Evolutionary conservation across 53 echinoderm and acorn worm genomes (phyloP).

Genomic region (Luidia sarsii): DNA sequence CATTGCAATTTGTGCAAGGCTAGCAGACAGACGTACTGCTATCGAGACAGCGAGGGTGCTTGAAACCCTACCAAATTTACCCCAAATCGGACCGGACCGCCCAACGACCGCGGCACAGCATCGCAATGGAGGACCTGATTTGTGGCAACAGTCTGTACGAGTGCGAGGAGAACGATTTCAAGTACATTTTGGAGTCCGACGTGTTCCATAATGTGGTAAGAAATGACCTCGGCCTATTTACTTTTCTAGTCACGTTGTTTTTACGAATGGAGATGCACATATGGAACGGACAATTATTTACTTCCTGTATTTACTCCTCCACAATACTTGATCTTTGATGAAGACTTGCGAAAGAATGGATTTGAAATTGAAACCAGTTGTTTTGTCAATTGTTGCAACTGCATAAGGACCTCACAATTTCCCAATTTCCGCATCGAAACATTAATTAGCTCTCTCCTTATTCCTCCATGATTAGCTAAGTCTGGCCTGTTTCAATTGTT

Average conservation of each 20-base stretch:
- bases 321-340: too few species aligned
- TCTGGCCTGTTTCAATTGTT: too few species aligned
- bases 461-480: too few species aligned
- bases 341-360: too few species aligned
- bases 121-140: slow-evolving; percentile 92
- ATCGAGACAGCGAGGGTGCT: background rate
- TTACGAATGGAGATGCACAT: background rate
- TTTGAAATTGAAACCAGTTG: too few species aligned
- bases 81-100: slow-evolving; percentile 94
- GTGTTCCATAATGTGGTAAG: slow-evolving; percentile 95
- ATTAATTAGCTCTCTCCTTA: too few species aligned
- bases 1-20: slow-evolving; percentile 31
- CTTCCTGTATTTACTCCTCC: slow-evolving; percentile 11
- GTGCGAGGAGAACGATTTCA: slow-evolving; percentile 82
- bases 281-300: slow-evolving; percentile 26
- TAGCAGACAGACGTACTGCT: background rate
- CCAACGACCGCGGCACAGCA: slow-evolving; percentile 88
- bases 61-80: slow-evolving; percentile 68
- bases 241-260: background rate
- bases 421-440: too few species aligned
- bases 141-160: slow-evolving; percentile 83
- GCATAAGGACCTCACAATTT: too few species aligned
- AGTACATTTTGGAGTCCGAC: slow-evolving; percentile 91
- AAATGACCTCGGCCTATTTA: background rate
- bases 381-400: too few species aligned